Base-by-base conservation (phyloP, 2,797 vertebrate species). In the Anguilla pacifica region DNA sequence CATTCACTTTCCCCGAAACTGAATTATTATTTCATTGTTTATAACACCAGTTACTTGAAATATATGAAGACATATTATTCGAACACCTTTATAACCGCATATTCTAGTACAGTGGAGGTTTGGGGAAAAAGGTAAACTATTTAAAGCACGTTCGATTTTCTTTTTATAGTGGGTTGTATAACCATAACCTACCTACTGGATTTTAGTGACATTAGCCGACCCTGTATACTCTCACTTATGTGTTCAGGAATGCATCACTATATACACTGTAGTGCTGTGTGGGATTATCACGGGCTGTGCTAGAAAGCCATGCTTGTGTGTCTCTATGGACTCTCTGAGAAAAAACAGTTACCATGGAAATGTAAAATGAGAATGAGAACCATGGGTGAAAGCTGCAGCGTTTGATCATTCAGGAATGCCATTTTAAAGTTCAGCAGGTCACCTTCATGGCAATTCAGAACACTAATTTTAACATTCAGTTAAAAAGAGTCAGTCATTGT, bases 281-380 rank as follows among this genome's bases (percentile, higher is more conserved):
- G 85, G 88, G 87, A 90, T 91, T 91, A 91, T 84, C 89, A 88
- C 88, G 87, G 82, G 74, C 57, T 64, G 86, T 85, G 88, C 64
- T 83, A 84, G 84, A 86, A 86, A 88, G 87, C 86, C 85, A 67
- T 5, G 51, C 46, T 53, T 9, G n/a, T 59, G 25, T 77, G 55
- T 2, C 86, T 79, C 49, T 35, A 51, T 74, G 19, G 43, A 15
- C 13, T 82, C 79, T 25, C 28, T 3, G 15, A 90, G 91, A 84
- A 90, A 46, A 92, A 87, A 9, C 6, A 31, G 94, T 95, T 96
- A 92, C 94, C 92, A 95, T 90, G 95, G 95, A 93, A 93, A 95
- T 95, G 93, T 92, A 92, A 91, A 94, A 91, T 89, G 89, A 85
- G 86, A 91, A 64, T 90, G 87, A 85, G 51, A 91, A 84, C 91